Evolutionary conservation across 2,888 invertebrate genomes (phyloP).

Genomic region (Yponomeuta malinellus): DNA sequence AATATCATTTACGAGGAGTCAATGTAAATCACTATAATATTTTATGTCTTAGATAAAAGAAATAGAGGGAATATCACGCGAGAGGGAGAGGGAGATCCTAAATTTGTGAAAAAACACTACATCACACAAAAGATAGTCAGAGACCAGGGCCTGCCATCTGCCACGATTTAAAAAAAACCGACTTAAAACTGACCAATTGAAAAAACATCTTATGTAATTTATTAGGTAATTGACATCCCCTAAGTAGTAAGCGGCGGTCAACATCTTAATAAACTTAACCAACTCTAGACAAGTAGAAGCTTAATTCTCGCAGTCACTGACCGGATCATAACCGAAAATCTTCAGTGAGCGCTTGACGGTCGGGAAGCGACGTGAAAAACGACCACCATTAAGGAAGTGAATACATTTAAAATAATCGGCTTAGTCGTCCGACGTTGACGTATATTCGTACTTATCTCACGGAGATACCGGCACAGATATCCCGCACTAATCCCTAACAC

Average conservation of each 20-base stretch:
- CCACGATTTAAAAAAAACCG: neutral
- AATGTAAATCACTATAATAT: too few species aligned
- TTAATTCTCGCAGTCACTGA: slow-evolving; percentile 68
- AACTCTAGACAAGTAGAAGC: slow-evolving; percentile 53
- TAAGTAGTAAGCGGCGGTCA: slow-evolving; percentile 19
- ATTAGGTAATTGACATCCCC: neutral
- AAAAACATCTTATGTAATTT: neutral
- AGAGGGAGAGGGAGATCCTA: too few species aligned
- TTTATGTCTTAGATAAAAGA: too few species aligned
- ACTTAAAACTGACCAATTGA: neutral
- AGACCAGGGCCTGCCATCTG: too few species aligned
- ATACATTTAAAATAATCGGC: slow-evolving; percentile 77
- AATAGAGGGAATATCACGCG: too few species aligned
- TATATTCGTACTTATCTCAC: slow-evolving; percentile 75
- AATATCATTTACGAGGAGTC: too few species aligned
- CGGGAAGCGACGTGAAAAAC: slow-evolving; percentile 66
- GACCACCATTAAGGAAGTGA: slow-evolving; percentile 76
- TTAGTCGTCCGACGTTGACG: slow-evolving; percentile 75
- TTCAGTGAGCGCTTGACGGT: slow-evolving; percentile 54
- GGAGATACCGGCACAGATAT: slow-evolving; percentile 74
- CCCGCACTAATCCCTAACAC: slow-evolving; percentile 71
- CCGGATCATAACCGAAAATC: slow-evolving; percentile 74
- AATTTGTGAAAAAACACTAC: too few species aligned
- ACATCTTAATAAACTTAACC: slow-evolving; percentile 45
- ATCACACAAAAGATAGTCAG: too few species aligned